phyloP scores from a whole-genome alignment of 2,113 vertebrate species.

The Chaetodon auriga region DNA sequence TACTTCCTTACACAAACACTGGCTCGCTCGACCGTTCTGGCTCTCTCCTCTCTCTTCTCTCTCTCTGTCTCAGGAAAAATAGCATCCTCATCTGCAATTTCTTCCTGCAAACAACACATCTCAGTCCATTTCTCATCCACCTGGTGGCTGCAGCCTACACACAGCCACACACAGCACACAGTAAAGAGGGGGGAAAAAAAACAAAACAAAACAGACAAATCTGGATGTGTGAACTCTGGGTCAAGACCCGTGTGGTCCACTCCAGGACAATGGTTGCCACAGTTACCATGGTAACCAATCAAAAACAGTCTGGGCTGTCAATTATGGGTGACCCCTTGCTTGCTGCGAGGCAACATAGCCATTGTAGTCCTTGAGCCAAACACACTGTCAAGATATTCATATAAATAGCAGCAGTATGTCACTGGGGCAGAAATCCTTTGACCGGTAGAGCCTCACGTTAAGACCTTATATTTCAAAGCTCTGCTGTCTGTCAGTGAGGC shows the following conservation, averaged over 20 bases:
- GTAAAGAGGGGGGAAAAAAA: not conserved
- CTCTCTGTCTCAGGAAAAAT: slow-evolving; percentile 39
- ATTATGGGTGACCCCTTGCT: slow-evolving; percentile 16
- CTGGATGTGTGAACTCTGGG: not conserved
- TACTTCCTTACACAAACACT: slow-evolving; percentile 10
- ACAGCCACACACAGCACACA: not conserved
- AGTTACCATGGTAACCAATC: slow-evolving; percentile 27
- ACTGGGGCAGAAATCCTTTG: slow-evolving; percentile 33
- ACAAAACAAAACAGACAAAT: not conserved
- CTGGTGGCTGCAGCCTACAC: not conserved
- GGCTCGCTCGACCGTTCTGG: not conserved
- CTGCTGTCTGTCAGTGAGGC: slow-evolving; percentile 8
- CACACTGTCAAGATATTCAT: slow-evolving; percentile 32
- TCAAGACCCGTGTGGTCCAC: slow-evolving; percentile 15
- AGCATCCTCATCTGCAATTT: slow-evolving; percentile 53
- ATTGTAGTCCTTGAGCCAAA: slow-evolving; percentile 19
- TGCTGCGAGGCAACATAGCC: not conserved
- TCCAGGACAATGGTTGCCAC: not conserved
- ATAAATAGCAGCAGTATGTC: slow-evolving; percentile 45
- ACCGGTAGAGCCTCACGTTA: slow-evolving; percentile 7
- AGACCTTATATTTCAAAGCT: slow-evolving; percentile 36
- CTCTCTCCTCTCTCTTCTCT: not conserved
- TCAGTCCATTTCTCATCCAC: slow-evolving; percentile 30
- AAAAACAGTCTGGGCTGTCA: slow-evolving; percentile 39
- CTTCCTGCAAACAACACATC: slow-evolving; percentile 39